Conservation (phyloP, 2,888 invertebrate genomes). For the Cantharis rustica region DNA sequence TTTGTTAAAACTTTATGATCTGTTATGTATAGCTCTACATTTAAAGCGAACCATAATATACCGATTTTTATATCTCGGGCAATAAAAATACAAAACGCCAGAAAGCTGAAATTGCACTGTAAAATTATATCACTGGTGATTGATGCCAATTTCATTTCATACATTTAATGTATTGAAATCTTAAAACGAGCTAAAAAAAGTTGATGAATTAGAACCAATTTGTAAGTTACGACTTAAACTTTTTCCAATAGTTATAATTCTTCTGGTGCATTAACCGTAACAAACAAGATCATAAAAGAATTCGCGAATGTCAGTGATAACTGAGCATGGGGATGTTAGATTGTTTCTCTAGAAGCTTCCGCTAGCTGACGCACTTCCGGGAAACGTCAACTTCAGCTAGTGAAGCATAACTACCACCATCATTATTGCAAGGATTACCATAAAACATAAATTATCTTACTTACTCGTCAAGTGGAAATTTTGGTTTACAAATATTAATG, state of each 20-base stretch:
- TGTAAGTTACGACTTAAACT: conserved; percentile 2
- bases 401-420: conserved; percentile 24
- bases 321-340: conserved; percentile 21
- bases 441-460: conserved; percentile 8
- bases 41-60: background rate
- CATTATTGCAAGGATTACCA: conserved; percentile 8
- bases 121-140: conserved; percentile 1
- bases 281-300: conserved; percentile 39
- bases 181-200: background rate
- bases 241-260: conserved; percentile 30
- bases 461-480: background rate
- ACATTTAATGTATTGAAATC: background rate
- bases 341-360: conserved; percentile 35
- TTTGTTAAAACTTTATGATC: conserved; percentile 26
- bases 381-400: conserved; percentile 24
- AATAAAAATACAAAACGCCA: background rate
- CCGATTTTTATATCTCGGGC: background rate
- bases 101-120: background rate
- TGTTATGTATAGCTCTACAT: conserved; percentile 13
- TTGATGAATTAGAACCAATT: background rate
- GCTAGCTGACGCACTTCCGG: conserved; percentile 39
- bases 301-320: conserved; percentile 17
- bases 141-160: background rate
- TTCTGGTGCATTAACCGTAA: conserved; percentile 35
- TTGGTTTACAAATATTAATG: background rate